A percentile compares a stretch with the other conserved stretches of the same genome.
Conservation (phyloP, 2,888 invertebrate genomes). For the Ectemnius lituratus region DNA sequence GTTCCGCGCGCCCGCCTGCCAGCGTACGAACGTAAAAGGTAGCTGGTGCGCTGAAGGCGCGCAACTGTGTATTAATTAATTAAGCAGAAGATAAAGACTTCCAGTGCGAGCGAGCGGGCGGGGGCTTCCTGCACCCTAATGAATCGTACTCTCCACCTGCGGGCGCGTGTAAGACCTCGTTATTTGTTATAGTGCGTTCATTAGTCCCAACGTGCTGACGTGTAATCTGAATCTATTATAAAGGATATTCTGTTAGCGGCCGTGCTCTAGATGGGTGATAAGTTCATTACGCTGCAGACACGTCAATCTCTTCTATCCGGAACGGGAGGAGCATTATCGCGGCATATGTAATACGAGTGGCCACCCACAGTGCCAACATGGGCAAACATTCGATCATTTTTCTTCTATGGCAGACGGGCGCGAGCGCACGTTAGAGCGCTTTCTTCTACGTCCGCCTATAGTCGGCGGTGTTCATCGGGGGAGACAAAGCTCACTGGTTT, state of each 20-base stretch:
- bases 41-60: background rate
- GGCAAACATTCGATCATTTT: too few relatives aligned
- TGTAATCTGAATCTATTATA: conserved; percentile 2
- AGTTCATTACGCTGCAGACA: conserved; percentile 41
- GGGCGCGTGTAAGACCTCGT: background rate
- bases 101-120: background rate
- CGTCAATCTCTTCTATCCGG: conserved; percentile 42
- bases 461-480: background rate
- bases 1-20: background rate
- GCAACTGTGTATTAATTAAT: conserved; percentile 7
- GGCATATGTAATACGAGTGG: conserved; percentile 14
- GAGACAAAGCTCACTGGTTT: too few relatives aligned
- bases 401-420: too few relatives aligned
- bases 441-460: too few relatives aligned
- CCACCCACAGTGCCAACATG: background rate
- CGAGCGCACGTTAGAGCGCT: too few relatives aligned
- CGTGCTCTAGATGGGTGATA: conserved; percentile 45
- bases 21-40: background rate
- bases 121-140: background rate
- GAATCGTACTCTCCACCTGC: conserved; percentile 1
- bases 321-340: conserved; percentile 10
- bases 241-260: conserved; percentile 37
- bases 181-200: conserved; percentile 7
- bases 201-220: background rate
- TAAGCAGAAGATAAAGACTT: conserved; percentile 4